These are phyloP conservation scores for Acanthosoma haemorrhoidale DNA, from an alignment of 2,888 invertebrate species.

Conservation along the genomic window DNA sequence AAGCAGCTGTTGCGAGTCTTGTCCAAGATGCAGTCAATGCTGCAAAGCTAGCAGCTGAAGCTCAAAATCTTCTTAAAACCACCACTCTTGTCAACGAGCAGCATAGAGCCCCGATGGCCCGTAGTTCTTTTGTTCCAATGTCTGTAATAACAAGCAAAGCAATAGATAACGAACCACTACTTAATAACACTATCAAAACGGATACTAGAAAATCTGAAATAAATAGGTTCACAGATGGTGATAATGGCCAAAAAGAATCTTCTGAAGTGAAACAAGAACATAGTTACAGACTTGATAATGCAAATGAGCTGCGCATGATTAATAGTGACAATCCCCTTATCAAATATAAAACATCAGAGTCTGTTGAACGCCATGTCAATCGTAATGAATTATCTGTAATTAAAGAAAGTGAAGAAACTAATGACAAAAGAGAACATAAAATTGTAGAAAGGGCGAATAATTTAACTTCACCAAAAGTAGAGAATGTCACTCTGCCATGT, in stretches of 20 bases:
- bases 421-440: constrained; percentile 31
- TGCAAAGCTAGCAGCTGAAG: constrained; percentile 36
- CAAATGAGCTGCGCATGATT: constrained; percentile 16
- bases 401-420: constrained; percentile 25
- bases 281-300: not conserved
- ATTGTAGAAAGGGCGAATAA: constrained; percentile 17
- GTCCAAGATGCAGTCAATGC: constrained; percentile 41
- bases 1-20: constrained; percentile 40
- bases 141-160: constrained; percentile 25
- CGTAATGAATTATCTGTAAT: constrained; percentile 29
- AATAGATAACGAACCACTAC: not conserved
- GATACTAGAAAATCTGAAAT: not conserved
- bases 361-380: not conserved
- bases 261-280: constrained; percentile 21
- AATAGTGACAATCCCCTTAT: constrained; percentile 19
- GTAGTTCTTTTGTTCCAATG: constrained; percentile 6
- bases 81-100: constrained; percentile 13
- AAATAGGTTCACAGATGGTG: constrained; percentile 15
- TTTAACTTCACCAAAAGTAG: constrained; percentile 24
- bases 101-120: constrained; percentile 4
- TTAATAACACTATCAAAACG: not conserved
- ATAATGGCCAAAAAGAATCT: constrained; percentile 18
- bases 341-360: constrained; percentile 22
- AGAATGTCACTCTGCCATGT: constrained; percentile 35
- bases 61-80: constrained; percentile 25